Conservation (phyloP, 2,888 invertebrate genomes). For the Rotaria macrura region DNA sequence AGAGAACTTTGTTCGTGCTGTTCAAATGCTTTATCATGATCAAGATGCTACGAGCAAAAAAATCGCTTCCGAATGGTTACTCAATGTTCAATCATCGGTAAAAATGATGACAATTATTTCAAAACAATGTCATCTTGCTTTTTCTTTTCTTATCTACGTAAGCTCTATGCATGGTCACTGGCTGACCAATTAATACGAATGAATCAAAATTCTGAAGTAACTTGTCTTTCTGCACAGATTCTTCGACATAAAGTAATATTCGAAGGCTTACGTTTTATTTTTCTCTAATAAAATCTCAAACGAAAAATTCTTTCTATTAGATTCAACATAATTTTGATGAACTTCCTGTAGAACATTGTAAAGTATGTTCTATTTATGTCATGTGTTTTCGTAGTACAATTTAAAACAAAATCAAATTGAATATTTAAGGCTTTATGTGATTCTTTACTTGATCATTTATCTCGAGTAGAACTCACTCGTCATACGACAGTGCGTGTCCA, state of each 20-base stretch:
- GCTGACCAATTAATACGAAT: slow-evolving; percentile 82
- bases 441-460: slow-evolving; percentile 18
- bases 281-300: no score
- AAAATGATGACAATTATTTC: background rate
- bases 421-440: background rate
- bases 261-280: background rate
- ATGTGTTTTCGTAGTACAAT: background rate
- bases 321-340: slow-evolving; percentile 18
- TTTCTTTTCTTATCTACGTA: background rate
- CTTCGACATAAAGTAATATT: slow-evolving; percentile 67
- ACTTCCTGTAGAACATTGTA: slow-evolving; percentile 14
- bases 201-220: slow-evolving; percentile 76
- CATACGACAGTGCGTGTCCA: background rate
- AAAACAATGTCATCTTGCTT: no score
- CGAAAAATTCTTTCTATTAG: background rate
- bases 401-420: background rate
- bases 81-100: slow-evolving; percentile 18
- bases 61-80: slow-evolving; percentile 11
- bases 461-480: background rate
- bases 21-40: slow-evolving; percentile 19
- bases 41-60: slow-evolving; percentile 4
- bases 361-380: background rate
- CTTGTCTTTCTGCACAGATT: slow-evolving; percentile 95
- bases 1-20: background rate
- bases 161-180: slow-evolving; percentile 91